A percentile compares a stretch with the other conserved stretches of the same genome.
These are phyloP conservation scores for Melopsittacus undulatus DNA, from an alignment of 2,797 vertebrate genomes.

Conservation along the genomic window DNA sequence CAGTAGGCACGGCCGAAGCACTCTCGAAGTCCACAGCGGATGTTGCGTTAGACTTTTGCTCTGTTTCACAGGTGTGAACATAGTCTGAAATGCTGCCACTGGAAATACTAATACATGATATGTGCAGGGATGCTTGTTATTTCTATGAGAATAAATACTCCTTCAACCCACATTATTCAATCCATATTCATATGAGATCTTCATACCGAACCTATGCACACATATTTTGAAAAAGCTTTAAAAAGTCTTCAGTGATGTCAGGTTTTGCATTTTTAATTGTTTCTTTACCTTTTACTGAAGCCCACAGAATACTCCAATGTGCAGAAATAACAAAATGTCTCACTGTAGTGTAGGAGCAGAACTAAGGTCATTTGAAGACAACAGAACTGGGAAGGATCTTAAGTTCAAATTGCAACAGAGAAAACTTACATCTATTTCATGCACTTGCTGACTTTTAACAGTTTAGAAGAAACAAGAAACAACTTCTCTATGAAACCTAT, in stretches of 20 bases:
- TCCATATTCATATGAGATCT: not conserved
- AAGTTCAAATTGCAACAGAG: not conserved
- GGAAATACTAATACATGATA: not conserved
- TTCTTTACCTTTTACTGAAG: not conserved
- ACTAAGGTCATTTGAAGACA: not conserved
- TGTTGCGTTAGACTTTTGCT: not conserved
- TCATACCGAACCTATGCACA: not conserved
- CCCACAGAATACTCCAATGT: not conserved
- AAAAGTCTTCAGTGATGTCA: not conserved
- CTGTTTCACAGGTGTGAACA: not conserved
- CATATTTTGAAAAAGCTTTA: not conserved
- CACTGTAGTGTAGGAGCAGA: not conserved
- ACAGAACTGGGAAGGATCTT: not conserved
- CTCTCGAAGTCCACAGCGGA: not conserved
- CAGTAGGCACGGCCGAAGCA: not conserved
- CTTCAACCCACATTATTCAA: not conserved
- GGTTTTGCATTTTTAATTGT: not conserved
- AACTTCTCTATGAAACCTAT: not conserved
- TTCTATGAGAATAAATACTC: not conserved
- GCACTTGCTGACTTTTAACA: not conserved
- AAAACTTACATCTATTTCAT: not conserved
- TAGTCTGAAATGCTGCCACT: not conserved
- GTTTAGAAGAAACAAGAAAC: not conserved
- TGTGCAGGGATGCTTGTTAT: not conserved
- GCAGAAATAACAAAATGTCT: not conserved